phyloP scores from a whole-genome alignment of 2,888 invertebrate species.

The Leptopterna dolabrata region DNA sequence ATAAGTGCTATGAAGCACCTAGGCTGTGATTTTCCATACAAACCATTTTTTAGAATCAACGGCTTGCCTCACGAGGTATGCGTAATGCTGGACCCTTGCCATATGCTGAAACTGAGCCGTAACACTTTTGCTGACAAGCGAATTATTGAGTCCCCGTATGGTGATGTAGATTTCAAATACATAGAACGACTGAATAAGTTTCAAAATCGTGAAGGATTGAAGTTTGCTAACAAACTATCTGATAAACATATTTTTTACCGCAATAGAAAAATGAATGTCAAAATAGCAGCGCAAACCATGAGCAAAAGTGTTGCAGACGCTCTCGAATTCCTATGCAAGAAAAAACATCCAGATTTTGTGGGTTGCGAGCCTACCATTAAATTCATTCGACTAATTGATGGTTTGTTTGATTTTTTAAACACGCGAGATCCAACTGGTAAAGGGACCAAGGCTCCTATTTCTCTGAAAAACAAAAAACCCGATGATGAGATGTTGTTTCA shows the following conservation, averaged over 20 bases:
- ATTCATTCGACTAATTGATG: not conserved
- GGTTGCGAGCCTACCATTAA: slow-evolving; percentile 1
- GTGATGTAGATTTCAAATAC: slow-evolving; percentile 29
- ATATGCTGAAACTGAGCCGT: slow-evolving; percentile 42
- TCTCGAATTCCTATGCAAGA: slow-evolving; percentile 40
- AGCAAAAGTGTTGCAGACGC: slow-evolving; percentile 56
- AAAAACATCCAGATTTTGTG: not conserved
- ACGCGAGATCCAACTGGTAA: not conserved
- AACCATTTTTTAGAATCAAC: not conserved
- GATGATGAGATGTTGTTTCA: no score
- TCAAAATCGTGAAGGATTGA: slow-evolving; percentile 49
- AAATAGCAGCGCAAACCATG: no score
- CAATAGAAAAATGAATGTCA: no score
- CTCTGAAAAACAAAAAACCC: not conserved
- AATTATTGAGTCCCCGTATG: slow-evolving; percentile 19
- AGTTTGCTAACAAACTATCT: slow-evolving; percentile 54
- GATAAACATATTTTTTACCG: no score
- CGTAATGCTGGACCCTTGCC: slow-evolving; percentile 43
- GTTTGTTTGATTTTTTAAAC: slow-evolving; percentile 1
- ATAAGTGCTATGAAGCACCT: not conserved
- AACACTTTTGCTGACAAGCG: slow-evolving; percentile 46
- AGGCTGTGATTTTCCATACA: not conserved
- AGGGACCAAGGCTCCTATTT: not conserved
- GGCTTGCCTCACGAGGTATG: not conserved
- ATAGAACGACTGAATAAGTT: slow-evolving; percentile 43